phyloP scores from a whole-genome alignment of 2,888 invertebrate species.

The Unio delphinus region DNA sequence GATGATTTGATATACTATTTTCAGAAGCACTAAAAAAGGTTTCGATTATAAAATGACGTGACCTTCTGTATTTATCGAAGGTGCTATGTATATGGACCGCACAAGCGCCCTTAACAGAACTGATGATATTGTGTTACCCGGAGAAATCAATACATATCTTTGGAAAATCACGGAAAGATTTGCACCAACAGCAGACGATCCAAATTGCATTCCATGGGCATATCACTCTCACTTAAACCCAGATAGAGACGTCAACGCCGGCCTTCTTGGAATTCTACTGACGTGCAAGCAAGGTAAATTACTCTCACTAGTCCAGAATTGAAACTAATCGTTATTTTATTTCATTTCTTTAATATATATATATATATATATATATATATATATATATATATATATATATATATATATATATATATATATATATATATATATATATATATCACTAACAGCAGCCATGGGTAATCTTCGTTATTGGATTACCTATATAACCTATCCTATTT shows the following conservation, averaged over 20 bases:
- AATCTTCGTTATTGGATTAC: conserved; percentile 1
- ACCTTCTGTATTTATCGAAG: conserved; percentile 13
- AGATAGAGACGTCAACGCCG: conserved; percentile 40
- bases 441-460: neutral
- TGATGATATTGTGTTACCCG: conserved; percentile 41
- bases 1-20: too few species aligned
- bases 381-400: too few species aligned
- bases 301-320: neutral
- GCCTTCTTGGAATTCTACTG: conserved; percentile 40
- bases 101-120: conserved; percentile 25
- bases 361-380: too few species aligned
- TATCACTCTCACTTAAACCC: conserved; percentile 53
- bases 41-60: too few species aligned
- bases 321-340: too few species aligned
- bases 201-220: conserved; percentile 47
- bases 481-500: neutral
- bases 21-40: too few species aligned
- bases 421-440: too few species aligned
- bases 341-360: too few species aligned
- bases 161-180: conserved; percentile 42
- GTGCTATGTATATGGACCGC: conserved; percentile 44
- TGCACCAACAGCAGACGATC: conserved; percentile 39
- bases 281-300: conserved; percentile 42
- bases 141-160: conserved; percentile 20
- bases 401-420: too few species aligned